These are phyloP conservation scores for Deilephila elpenor DNA, from an alignment of 2,888 invertebrate genomes.

Conservation along the genomic window DNA sequence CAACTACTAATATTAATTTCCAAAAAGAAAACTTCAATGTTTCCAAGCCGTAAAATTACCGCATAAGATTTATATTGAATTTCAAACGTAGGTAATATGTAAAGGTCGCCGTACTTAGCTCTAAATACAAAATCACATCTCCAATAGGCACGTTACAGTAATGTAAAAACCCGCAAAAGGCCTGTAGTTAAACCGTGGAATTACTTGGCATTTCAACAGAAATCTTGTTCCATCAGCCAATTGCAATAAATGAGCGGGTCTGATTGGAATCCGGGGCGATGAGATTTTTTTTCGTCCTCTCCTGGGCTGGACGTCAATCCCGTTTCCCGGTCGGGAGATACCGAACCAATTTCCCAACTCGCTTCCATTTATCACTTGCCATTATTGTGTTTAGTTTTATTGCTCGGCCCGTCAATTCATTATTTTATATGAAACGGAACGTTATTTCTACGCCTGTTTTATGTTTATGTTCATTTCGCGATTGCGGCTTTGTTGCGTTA, in stretches of 20 bases:
- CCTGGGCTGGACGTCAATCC: conserved; percentile 57
- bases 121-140: too few relatives aligned
- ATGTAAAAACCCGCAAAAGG: conserved; percentile 8
- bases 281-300: conserved; percentile 59
- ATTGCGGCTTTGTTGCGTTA: not conserved
- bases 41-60: too few relatives aligned
- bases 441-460: not conserved
- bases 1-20: too few relatives aligned
- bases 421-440: conserved; percentile 35
- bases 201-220: conserved; percentile 55
- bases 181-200: conserved; percentile 36
- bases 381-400: conserved; percentile 60
- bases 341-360: conserved; percentile 63
- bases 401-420: conserved; percentile 38
- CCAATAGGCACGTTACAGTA: not conserved
- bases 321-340: conserved; percentile 49
- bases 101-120: too few relatives aligned
- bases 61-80: too few relatives aligned
- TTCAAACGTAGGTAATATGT: too few relatives aligned
- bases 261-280: conserved; percentile 74
- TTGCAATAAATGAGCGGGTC: conserved; percentile 72
- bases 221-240: conserved; percentile 69
- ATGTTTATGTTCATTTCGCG: not conserved
- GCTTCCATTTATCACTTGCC: conserved; percentile 63
- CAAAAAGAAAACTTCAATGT: too few relatives aligned